Evolutionary conservation across 1,140 invertebrate species (phyloP).

Genomic region (Caenorhabditis briggsae): DNA sequence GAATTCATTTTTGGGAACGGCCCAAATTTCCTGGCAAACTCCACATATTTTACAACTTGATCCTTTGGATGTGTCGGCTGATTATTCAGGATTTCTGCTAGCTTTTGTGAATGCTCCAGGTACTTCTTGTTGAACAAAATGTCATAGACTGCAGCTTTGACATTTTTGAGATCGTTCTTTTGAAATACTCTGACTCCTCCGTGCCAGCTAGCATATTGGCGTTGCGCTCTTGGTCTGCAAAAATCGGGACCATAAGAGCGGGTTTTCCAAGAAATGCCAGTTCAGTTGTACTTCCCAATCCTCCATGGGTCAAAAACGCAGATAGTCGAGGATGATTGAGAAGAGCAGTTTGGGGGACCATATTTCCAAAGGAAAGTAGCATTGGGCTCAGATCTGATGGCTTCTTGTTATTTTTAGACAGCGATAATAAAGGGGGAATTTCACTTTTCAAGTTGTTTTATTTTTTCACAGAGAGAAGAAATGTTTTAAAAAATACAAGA

Average conservation of each 20-base stretch:
- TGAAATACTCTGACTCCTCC: conserved; percentile 54
- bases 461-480: no score
- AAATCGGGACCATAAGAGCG: conserved; percentile 70
- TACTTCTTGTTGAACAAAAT: conserved; percentile 48
- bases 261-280: conserved; percentile 68
- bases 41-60: neutral
- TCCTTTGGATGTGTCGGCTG: neutral
- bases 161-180: conserved; percentile 47
- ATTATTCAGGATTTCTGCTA: neutral
- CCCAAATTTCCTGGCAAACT: neutral
- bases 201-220: conserved; percentile 59
- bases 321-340: conserved; percentile 63
- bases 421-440: no score
- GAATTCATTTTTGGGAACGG: conserved; percentile 2
- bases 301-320: conserved; percentile 71
- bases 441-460: no score
- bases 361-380: conserved; percentile 67
- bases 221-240: conserved; percentile 68
- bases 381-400: conserved; percentile 43
- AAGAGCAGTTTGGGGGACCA: conserved; percentile 64
- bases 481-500: neutral
- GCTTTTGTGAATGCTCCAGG: neutral
- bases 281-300: conserved; percentile 69
- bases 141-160: conserved; percentile 40
- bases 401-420: no score